Base-by-base conservation (phyloP, 2,113 vertebrate genomes). In the Paralichthys olivaceus region DNA sequence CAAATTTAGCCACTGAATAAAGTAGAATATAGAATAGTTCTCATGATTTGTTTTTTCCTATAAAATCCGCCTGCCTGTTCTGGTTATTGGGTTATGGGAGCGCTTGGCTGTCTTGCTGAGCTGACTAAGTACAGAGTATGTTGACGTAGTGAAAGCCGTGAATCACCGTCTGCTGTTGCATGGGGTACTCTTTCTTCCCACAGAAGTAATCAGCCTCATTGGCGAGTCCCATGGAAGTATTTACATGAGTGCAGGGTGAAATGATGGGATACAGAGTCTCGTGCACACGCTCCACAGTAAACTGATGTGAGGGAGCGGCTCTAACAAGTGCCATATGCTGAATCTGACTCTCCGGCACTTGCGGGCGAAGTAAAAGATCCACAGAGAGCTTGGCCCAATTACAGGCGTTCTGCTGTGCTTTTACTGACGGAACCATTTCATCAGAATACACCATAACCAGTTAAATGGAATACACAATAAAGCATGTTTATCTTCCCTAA, bases 161-260 rank as follows among this genome's bases (percentile, higher is more conserved):
- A 89, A 57, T 84, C 68, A 69, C 64, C 22, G 59, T 57, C 60
- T 47, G 61, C 56, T 49, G 74, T 56, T 62, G 56, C 80, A 37
- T 1, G 17, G 53, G 19, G 61, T n/a, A 40, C 13, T 26, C 49
- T 62, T 54, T 40, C 19, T 40, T 15, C 15, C 28, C 45, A 25
- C 59, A 32, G 51, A 55, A 60, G 68, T 59, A 78, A 86, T 87
- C 76, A 74, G 56, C 56, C 64, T 69, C 22, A 83, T 65, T 51
- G 32, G 64, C 70, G 75, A 78, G 74, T 74, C 73, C 73, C 79
- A 22, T 20, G 55, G 57, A 62, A 49, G 47, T 40, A 34, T 81
- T 86, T 70, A 71, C 74, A 83, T 23, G 23, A 62, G 72, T 9
- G 56, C 70, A 40, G 79, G 49, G 68, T 76, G 22, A 67, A 69